Base-by-base conservation (phyloP, 1,140 invertebrate species). In the Drosophila teissieri region DNA sequence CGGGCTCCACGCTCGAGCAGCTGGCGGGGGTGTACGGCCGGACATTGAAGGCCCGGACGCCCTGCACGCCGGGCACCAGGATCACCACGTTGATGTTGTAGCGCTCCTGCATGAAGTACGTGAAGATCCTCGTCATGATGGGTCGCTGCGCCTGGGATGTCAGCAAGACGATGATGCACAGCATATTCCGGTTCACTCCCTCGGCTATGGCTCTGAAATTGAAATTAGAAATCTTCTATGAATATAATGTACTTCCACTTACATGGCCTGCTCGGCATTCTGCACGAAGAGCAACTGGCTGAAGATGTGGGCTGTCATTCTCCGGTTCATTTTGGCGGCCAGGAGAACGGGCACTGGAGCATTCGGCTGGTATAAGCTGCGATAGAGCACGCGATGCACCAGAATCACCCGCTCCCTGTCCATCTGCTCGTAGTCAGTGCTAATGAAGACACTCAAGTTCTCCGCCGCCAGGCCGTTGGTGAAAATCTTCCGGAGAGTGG, bases 21-120 rank as follows among this genome's bases (percentile, higher is more conserved):
- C 12, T 62, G 5, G 12, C 27, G 19, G 39, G 0, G 2, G 46
- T 64, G 10, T 72, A 89, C 0, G 84, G 84, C 52, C 15, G 40
- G 34, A 69, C 82, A 39, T 49, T 78, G 7, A 65, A 89, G 2
- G 31, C 36, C 1, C 34, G 7, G 0, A 73, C 14, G 0, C 0
- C 5, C 1, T 34, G 4, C 12, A 61, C 14, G 1, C 54, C 14
- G 3, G 46, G 53, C 15, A 73, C 45, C 24, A 88, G 45, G 5
- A 88, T 24, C 39, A 78, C 12, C 15, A 72, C 76, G 34, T 88
- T 63, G 7, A 84, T 61, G 39, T 63, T 84, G 42, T 80, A 80
- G 0, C 57, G 73, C 3, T 63, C 12, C 17, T 64, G 63, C 60
- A 89, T 44, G 12, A 88, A 70, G 17, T 80, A 73, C 0, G 2